Evolutionary conservation across 30 jellyfish, hydroid and myxozoan species (phyloP).

Genomic region (Sanderia malayensis): DNA sequence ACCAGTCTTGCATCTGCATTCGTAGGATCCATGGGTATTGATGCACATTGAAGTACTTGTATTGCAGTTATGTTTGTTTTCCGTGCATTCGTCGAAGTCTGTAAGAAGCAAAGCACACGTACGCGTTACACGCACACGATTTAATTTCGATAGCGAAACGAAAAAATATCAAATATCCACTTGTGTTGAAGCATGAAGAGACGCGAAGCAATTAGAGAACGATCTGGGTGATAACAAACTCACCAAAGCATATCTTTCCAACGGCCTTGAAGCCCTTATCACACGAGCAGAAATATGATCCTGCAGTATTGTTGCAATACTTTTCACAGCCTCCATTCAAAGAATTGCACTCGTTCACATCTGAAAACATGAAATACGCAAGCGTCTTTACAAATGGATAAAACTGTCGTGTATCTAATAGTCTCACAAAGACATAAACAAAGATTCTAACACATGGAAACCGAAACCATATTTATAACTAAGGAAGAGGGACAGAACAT

Average conservation of each 20-base stretch:
- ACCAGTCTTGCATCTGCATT: constrained; percentile 63
- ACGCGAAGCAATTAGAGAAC: no score
- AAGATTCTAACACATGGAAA: no score
- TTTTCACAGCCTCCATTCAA: constrained; percentile 59
- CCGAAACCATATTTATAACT: no score
- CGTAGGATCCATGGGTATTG: constrained; percentile 63
- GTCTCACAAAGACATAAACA: no score
- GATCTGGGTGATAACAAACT: not conserved
- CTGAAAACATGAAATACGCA: no score
- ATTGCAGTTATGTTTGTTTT: constrained; percentile 44
- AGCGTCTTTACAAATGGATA: no score
- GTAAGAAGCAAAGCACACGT: constrained; percentile 4
- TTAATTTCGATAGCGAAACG: no score
- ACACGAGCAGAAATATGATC: constrained; percentile 44
- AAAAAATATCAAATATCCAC: no score
- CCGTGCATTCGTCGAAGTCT: constrained; percentile 70
- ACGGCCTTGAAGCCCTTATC: constrained; percentile 35
- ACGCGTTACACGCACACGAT: no score
- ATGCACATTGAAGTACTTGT: constrained; percentile 49
- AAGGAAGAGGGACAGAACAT: no score
- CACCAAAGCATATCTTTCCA: constrained; percentile 32
- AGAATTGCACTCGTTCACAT: constrained; percentile 23
- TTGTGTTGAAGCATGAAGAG: no score
- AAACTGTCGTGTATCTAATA: no score
- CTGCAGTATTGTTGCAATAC: constrained; percentile 38